phyloP scores from a whole-genome alignment of 2,113 vertebrate genomes.

The Benitochromis conjunctus region DNA sequence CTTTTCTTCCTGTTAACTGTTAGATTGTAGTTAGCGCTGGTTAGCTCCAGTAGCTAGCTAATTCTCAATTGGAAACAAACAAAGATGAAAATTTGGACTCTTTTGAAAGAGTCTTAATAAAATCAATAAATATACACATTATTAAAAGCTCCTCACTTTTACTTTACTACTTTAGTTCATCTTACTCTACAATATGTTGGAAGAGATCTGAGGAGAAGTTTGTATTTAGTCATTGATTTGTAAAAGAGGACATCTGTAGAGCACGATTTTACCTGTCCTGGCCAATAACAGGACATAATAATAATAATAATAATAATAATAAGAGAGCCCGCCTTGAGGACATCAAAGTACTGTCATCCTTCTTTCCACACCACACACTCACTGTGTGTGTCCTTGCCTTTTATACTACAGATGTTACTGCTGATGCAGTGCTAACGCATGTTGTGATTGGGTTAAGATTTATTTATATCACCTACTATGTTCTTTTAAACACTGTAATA shows the following conservation, averaged over 20 bases:
- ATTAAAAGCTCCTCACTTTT: background rate
- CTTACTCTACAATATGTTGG: background rate
- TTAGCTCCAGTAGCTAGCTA: background rate
- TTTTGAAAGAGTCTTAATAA: background rate
- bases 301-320: too few species aligned
- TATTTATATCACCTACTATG: background rate
- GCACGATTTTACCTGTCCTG: background rate
- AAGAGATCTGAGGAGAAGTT: background rate
- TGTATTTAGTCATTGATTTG: background rate
- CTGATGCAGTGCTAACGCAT: background rate
- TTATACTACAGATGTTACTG: background rate
- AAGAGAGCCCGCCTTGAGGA: background rate
- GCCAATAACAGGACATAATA: too few species aligned
- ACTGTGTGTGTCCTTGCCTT: background rate
- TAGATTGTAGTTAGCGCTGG: background rate
- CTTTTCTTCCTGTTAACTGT: background rate
- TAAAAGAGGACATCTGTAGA: background rate
- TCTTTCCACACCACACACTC: background rate
- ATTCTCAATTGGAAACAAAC: background rate
- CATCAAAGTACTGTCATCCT: background rate
- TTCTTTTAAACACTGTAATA: background rate
- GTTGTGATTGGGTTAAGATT: background rate
- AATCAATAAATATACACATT: background rate
- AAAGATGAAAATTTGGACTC: background rate
- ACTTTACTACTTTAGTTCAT: background rate